phyloP scores from a whole-genome alignment of 2,888 invertebrate species.

The Cheilosia urbana region DNA sequence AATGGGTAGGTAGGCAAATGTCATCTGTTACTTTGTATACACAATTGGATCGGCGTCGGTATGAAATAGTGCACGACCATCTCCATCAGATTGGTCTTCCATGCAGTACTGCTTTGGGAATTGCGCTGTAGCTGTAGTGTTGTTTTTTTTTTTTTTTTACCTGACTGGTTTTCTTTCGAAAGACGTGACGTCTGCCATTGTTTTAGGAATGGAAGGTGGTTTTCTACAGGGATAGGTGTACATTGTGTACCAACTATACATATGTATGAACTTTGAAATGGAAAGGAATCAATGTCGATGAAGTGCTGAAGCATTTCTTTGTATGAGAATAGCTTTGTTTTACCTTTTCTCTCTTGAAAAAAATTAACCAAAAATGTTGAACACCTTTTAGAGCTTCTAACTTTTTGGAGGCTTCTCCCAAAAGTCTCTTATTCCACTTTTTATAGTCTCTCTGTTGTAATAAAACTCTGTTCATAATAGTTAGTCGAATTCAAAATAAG shows the following conservation, averaged over 20 bases:
- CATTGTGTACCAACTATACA: not conserved
- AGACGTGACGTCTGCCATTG: constrained; percentile 66
- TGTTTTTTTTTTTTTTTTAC: constrained; percentile 42
- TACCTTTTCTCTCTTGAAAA: not conserved
- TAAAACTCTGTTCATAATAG: no score
- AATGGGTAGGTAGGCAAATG: constrained; percentile 63
- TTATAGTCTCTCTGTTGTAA: no score
- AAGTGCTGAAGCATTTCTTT: constrained; percentile 35
- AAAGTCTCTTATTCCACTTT: no score
- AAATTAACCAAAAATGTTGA: no score
- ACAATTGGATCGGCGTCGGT: constrained; percentile 48
- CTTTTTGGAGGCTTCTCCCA: no score
- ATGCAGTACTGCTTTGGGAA: constrained; percentile 46
- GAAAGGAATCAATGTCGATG: constrained; percentile 69
- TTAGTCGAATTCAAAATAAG: no score
- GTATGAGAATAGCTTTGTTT: constrained; percentile 9
- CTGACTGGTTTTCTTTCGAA: constrained; percentile 8
- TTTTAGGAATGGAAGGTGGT: constrained; percentile 23
- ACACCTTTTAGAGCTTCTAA: no score
- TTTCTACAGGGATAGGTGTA: not conserved
- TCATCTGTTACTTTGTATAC: constrained; percentile 70
- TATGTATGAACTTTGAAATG: constrained; percentile 13
- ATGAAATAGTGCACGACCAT: constrained; percentile 63
- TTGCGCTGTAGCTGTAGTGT: constrained; percentile 23
- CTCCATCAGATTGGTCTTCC: constrained; percentile 53